Evolutionary conservation across 1,140 invertebrate genomes (phyloP), one percentile per base, ranked within the genome.

Genomic region (Sinella curviseta): DNA sequence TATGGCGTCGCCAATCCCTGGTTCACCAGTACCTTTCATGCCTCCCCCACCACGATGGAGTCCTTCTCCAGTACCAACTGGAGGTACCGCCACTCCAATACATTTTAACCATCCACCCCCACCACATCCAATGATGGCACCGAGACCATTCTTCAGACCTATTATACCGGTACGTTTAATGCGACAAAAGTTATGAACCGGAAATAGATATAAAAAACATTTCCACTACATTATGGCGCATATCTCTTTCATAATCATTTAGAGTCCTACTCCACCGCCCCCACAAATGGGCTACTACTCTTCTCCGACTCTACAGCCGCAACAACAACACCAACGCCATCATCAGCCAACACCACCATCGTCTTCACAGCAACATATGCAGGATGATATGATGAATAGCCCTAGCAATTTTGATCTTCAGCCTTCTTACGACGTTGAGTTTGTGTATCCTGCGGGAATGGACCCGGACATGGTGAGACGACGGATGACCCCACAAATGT

Each of bases 341-440:
- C 55, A n/a, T n/a, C n/a, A n/a, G 3, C 76, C 76, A 57, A 1
- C 48, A 60, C 33, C 75, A 12, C 31, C 70, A 74, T 28, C 70
- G 4, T 48, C 74, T 39, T 34, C 73, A 2, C 31, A 17, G 2
- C n/a, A 28, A 24, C n/a, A 39, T 48, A n/a, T 34, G 16, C n/a
- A 31, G 16, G 76, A 77, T 55, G n/a, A 48, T 12, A 26, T 57
- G 54, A 77, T 48, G 26, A 16, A 24, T 3, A 77, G 76, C 54
- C 76, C 76, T 28, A 76, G 65, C 26, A 55, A 36, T 0, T 77
- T 60, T n/a, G 36, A 74, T 67, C 33, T 83, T 0, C 79, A 83
- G 75, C 83, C 83, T 3, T 83, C 83, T 0, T 83, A 79, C 54
- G 83, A 83, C 60, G 81, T 83, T 74, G 83, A 83, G 48, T 80